Conservation (phyloP, 2,113 vertebrate species). For the Psammodynastes pulverulentus region DNA sequence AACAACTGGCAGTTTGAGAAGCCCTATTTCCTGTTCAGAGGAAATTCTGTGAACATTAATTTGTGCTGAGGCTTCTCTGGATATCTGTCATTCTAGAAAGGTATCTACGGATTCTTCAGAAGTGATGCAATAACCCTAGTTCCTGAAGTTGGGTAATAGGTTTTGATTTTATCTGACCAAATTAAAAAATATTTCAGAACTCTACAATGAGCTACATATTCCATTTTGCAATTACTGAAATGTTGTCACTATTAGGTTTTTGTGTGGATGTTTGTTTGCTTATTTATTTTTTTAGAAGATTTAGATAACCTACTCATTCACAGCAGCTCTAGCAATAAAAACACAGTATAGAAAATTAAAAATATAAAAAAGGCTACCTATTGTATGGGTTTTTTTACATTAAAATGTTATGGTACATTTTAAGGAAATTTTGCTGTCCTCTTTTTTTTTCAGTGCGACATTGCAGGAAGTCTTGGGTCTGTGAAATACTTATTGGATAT, state of each 20-base stretch:
- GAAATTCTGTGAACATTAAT: background rate
- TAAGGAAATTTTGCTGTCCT: background rate
- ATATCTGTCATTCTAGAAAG: background rate
- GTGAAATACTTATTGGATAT: background rate
- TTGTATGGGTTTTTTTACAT: background rate
- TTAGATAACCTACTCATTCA: background rate
- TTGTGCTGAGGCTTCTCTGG: background rate
- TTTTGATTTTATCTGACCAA: background rate
- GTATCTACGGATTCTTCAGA: background rate
- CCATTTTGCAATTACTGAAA: background rate
- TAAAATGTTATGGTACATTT: background rate
- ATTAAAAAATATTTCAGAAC: background rate
- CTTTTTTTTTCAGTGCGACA: background rate
- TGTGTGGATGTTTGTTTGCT: background rate
- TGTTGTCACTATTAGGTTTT: background rate
- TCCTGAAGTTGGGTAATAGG: background rate
- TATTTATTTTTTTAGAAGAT: background rate
- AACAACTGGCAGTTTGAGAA: background rate
- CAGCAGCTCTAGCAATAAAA: background rate
- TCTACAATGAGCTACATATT: background rate
- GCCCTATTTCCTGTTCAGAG: background rate
- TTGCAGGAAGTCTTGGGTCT: background rate
- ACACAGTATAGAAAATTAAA: background rate
- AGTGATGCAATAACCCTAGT: background rate
- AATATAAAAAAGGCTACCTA: background rate